Base-by-base conservation (phyloP, 2,888 invertebrate species). In the Nomada ferruginata region DNA sequence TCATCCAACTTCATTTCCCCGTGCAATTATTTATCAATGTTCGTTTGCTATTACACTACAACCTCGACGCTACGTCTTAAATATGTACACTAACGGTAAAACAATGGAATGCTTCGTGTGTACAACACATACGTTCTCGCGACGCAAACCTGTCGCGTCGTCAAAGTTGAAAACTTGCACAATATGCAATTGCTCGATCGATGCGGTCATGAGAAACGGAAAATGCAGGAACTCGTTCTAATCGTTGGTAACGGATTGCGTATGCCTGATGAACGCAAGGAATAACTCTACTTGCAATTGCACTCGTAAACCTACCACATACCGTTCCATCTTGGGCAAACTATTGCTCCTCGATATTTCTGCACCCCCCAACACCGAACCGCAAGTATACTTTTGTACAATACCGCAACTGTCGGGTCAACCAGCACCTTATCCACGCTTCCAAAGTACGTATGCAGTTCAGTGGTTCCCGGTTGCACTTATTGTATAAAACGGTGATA, bases 401-500 rank as follows among this genome's bases (percentile, higher is more conserved):
- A 44, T 60, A 47, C 76, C 23, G 53, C 26, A 64, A 59, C 29
- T 29, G 15, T 52, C 23, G 20, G n/a, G 7, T 7, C 36, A 1
- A 36, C 36, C 36, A 7, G 36, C 36, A 36, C 7, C 36, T 36
- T 36, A 18, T 63, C 47, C 53, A 13, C 13, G 47, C 53, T 57
- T 42, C 36, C 7, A 50, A 63, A 50, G 36, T 20, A 13, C 15
- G 15, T 15, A 47, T 10, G 11, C 47, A 64, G 57, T 42, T 57
- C 44, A 44, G 44, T 44, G 52, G 36, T 0, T 36, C 52, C 20
- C n/a, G 23, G 63, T 63, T 63, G 63, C 57, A 47, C 23, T 64
- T 80, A 59, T 78, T 53, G 59, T 69, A 78, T 53, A 71, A 73
- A 68, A 81, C n/a, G 52, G 20, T 57, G 78, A 64, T 63, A 73